Conservation (phyloP, 2,113 vertebrate species). For the Hypanus sabinus region DNA sequence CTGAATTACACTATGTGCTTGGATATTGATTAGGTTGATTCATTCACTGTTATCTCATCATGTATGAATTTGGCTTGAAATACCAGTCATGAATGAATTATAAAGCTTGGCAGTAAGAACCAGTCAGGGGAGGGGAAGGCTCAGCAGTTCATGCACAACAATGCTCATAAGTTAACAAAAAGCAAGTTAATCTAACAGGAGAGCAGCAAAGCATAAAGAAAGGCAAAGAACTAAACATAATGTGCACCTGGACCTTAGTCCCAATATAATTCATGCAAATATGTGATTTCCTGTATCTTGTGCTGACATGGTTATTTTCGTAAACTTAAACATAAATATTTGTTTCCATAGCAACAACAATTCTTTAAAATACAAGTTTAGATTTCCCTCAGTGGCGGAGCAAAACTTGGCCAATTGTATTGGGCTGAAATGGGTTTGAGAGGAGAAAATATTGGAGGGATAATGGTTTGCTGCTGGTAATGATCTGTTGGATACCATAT, state of each 20-base stretch:
- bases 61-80: slow-evolving; percentile 13
- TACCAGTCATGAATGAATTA: slow-evolving; percentile 25
- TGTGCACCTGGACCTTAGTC: background rate
- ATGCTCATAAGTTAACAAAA: background rate
- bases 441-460: background rate
- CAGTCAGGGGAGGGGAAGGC: background rate
- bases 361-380: background rate
- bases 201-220: slow-evolving; percentile 10
- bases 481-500: no score
- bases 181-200: background rate
- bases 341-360: background rate
- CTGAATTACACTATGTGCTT: background rate
- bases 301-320: background rate
- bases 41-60: slow-evolving; percentile 12
- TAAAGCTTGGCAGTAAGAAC: slow-evolving; percentile 13
- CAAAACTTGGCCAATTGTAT: background rate
- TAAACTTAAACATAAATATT: background rate
- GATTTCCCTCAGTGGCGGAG: slow-evolving; percentile 4
- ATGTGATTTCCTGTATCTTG: background rate
- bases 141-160: slow-evolving; percentile 1
- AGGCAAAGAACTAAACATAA: background rate
- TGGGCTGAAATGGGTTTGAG: background rate
- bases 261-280: background rate
- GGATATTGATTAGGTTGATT: slow-evolving; percentile 28
- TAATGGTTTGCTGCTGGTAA: no score